phyloP scores from a whole-genome alignment of 2,113 vertebrate genomes.

The Polypterus senegalus region DNA sequence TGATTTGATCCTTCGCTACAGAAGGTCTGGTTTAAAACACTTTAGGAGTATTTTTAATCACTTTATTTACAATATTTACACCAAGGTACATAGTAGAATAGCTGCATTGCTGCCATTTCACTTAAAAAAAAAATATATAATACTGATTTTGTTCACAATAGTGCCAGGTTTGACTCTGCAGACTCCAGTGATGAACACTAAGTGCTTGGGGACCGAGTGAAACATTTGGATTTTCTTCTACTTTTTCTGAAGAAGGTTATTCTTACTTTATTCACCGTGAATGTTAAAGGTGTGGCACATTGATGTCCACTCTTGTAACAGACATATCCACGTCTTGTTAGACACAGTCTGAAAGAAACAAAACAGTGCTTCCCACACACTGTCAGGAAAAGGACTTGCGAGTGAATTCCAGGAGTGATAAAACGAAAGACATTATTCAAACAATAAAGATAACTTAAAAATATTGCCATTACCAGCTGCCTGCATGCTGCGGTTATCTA shows the following conservation, averaged over 20 bases:
- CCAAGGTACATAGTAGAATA: conserved; percentile 29
- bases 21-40: conserved; percentile 60
- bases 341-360: too few relatives aligned
- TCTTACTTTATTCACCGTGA: too few relatives aligned
- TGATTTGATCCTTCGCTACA: conserved; percentile 63
- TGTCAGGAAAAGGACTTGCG: too few relatives aligned
- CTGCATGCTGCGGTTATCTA: too few relatives aligned
- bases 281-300: too few relatives aligned
- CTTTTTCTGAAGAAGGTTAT: background rate
- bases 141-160: background rate
- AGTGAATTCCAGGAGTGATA: too few relatives aligned
- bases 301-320: too few relatives aligned
- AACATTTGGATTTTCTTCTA: background rate
- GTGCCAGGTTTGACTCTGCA: background rate
- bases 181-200: background rate
- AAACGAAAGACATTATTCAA: too few relatives aligned
- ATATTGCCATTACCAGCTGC: too few relatives aligned
- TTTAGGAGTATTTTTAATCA: conserved; percentile 50
- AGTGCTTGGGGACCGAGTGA: background rate
- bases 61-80: conserved; percentile 83
- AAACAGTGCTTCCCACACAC: too few relatives aligned
- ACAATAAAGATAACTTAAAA: too few relatives aligned
- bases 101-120: conserved; percentile 31
- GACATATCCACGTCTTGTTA: too few relatives aligned
- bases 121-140: conserved; percentile 20